phyloP scores from a whole-genome alignment of 2,797 vertebrate species.

The Sebastes diploproa region DNA sequence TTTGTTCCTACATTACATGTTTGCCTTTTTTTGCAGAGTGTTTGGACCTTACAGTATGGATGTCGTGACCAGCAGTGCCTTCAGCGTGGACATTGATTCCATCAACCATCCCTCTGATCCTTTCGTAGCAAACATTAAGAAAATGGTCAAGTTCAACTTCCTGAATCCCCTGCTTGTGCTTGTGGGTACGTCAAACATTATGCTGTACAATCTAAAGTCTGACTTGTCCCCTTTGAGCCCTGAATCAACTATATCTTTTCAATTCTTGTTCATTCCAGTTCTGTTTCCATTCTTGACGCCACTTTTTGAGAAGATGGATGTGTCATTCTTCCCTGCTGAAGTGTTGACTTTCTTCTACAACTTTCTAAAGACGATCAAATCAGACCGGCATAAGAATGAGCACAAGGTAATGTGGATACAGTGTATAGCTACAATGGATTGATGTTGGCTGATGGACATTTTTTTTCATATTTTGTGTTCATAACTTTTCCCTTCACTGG shows the following conservation, averaged over 20 bases:
- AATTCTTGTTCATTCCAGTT: constrained; percentile 41
- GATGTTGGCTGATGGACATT: not conserved
- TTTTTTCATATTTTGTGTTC: not conserved
- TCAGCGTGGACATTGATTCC: constrained; percentile 83
- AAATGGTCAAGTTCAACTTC: constrained; percentile 74
- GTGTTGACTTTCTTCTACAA: constrained; percentile 56
- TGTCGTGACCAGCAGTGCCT: constrained; percentile 82
- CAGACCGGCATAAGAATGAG: constrained; percentile 44
- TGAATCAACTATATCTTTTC: not conserved
- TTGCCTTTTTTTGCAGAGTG: constrained; percentile 58
- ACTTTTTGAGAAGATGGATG: constrained; percentile 41
- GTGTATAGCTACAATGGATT: not conserved
- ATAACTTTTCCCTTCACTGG: not conserved
- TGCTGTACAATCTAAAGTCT: not conserved
- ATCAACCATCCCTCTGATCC: constrained; percentile 80
- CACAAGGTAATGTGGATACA: constrained; percentile 29
- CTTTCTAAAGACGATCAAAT: constrained; percentile 56
- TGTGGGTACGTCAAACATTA: constrained; percentile 61
- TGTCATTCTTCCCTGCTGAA: constrained; percentile 47
- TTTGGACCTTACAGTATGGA: constrained; percentile 87
- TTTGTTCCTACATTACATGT: not conserved
- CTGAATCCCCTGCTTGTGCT: constrained; percentile 70
- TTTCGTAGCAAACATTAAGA: constrained; percentile 83
- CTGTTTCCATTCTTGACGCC: constrained; percentile 56
- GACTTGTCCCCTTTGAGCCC: not conserved